Evolutionary conservation across 2,113 vertebrate genomes (phyloP), one percentile per base, ranked within the genome.

Genomic region (Sitta europaea): DNA sequence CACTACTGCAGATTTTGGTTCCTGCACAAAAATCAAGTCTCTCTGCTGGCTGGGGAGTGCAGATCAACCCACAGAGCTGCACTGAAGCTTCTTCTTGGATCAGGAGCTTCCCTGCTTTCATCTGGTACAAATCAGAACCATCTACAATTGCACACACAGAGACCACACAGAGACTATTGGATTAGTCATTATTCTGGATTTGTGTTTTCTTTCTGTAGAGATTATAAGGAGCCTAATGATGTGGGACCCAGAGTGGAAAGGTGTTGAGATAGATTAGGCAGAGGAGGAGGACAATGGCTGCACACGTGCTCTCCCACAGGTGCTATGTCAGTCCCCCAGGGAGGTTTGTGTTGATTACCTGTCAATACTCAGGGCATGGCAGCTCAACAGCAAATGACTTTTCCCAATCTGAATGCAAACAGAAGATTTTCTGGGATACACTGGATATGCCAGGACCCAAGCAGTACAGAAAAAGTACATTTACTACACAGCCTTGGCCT

Each of bases 261-360:
- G 42, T 48, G 40, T 11, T 51, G 43, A n/a, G 9, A 17, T 24
- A 54, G n/a, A 13, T 61, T 16, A 86, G 22, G 23, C 33, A 68
- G 51, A 36, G 31, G 36, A 84, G 12, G 17, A 73, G n/a, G 7
- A 81, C 33, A 79, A 43, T 0, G 8, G 8, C 14, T 74, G 19
- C 12, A 43, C 6, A 15, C 0, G 0, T 68, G 9, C n/a, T n/a
- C 7, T 81, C 40, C 18, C 36, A 63, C 8, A 18, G 27, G 13
- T n/a, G 4, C 35, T 75, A 3, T 51, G 24, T 59, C 1, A 0
- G 25, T 25, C 8, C 9, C 43, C 7, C 35, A 36, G 24, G 47
- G n/a, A 59, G 19, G 2, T 43, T 76, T 65, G 31, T n/a, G 4
- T 58, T 1, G 0, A 18, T 72, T 55, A 38, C 19, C 13, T 65